Evolutionary conservation across 2,113 vertebrate species (phyloP), one percentile per base, ranked within the genome.

Genomic region (Malaclemys terrapin): DNA sequence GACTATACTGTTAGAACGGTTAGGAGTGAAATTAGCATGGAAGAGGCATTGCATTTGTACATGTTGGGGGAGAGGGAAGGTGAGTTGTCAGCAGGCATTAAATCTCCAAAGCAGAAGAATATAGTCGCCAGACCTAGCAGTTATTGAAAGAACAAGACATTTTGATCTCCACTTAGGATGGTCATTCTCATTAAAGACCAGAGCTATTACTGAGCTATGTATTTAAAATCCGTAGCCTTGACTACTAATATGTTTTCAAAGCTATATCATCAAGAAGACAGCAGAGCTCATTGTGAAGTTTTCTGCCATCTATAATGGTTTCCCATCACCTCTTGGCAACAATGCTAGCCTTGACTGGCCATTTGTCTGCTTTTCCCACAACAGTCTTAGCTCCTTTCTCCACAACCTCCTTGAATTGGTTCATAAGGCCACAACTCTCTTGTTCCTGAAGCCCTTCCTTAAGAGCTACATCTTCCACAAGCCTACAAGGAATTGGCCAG

Each of bases 231-330:
- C 31, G 12, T 62, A 47, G 6, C 54, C 86, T 52, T 72, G 53
- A 59, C 90, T 93, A 91, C 69, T 84, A 53, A 19, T 59, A 62
- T 54, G 85, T 72, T 76, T 85, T 95, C 42, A 96, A 92, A 76
- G 80, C 91, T 29, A 65, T 93, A 91, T 94, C 14, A 47, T 56
- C 89, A 94, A 31, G 17, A 75, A 72, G 80, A 80, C 49, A 57
- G 91, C 90, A 95, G 49, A 6, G 24, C 80, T 85, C 29, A 45
- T 16, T 82, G 53, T 80, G 31, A 78, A 80, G 9, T 29, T 59
- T 78, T 11, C 10, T 89, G 84, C 75, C 80, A 87, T 1, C 59
- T 17, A 6, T 88, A 85, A 56, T 19, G 9, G 27, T 75, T 38
- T 93, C 29, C 24, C 24, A 4, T 8, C 10, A 59, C 79, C 27